A percentile compares a stretch with the other conserved stretches of the same genome.
These are phyloP conservation scores for Columba livia DNA, from an alignment of 2,113 vertebrate species.

Conservation along the genomic window DNA sequence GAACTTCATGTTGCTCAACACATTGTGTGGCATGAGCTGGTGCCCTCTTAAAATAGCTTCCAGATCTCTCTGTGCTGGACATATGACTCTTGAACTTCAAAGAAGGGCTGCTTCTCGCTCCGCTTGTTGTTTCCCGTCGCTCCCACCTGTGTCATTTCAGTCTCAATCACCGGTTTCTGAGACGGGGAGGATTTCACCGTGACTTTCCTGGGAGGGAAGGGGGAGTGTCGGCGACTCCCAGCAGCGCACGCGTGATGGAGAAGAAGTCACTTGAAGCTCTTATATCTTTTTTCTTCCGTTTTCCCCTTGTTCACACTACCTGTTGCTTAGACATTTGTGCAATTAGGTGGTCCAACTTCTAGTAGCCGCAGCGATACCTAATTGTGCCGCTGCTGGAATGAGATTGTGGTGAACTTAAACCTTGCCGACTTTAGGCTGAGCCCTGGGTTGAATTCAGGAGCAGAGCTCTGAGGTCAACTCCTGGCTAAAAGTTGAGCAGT, in stretches of 20 bases:
- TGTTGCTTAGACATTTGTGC: background rate
- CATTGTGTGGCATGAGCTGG: background rate
- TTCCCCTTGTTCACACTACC: background rate
- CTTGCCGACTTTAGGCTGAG: background rate
- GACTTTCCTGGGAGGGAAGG: background rate
- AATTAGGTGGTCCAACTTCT: background rate
- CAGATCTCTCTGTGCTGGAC: background rate
- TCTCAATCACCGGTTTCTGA: background rate
- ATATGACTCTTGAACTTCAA: background rate
- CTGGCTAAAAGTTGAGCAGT: background rate
- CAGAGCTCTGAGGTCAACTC: background rate
- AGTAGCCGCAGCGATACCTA: background rate
- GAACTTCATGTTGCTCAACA: rapidly evolving
- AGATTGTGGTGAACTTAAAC: background rate
- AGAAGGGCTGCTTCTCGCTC: background rate
- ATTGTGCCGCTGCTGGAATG: background rate
- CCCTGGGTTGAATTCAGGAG: background rate
- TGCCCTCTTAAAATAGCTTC: background rate
- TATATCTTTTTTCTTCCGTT: background rate
- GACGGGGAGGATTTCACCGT: background rate
- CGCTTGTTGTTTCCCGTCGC: background rate
- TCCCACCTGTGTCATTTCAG: background rate
- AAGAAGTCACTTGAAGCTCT: background rate
- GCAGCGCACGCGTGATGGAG: rapidly evolving
- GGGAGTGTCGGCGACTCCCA: background rate